phyloP scores from a whole-genome alignment of 2,888 invertebrate genomes.

The Tenthredo notha region DNA sequence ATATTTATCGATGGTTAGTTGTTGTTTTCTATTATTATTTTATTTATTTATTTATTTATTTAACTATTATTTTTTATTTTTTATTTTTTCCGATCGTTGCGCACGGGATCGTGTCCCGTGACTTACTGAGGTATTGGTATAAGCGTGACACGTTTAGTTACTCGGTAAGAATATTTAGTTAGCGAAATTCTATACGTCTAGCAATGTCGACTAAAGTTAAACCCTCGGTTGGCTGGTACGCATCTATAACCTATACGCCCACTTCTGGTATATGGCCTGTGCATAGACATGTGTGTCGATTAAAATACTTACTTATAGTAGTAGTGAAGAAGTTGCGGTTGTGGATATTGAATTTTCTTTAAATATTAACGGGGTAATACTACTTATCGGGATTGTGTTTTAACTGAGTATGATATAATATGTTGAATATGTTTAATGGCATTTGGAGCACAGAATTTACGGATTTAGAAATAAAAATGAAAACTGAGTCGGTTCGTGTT shows the following conservation, averaged over 20 bases:
- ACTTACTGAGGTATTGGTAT: slow-evolving; percentile 11
- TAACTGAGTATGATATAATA: not conserved
- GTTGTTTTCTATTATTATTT: not conserved
- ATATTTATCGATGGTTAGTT: not conserved
- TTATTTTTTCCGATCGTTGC: not conserved
- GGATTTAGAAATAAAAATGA: slow-evolving; percentile 17
- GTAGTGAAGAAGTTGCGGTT: not conserved
- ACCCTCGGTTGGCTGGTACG: slow-evolving; percentile 12
- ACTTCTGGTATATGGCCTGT: slow-evolving; percentile 54
- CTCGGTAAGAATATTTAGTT: not conserved
- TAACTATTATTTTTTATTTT: not conserved
- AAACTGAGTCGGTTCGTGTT: slow-evolving; percentile 47
- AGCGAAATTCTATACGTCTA: slow-evolving; percentile 40
- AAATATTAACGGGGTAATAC: not conserved
- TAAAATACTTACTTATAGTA: slow-evolving; percentile 54
- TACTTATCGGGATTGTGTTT: not conserved
- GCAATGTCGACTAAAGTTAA: slow-evolving; percentile 45
- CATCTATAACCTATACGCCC: slow-evolving; percentile 60
- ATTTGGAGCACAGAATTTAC: slow-evolving; percentile 40
- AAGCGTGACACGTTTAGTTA: not conserved
- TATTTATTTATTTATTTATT: not conserved
- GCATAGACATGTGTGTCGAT: slow-evolving; percentile 52
- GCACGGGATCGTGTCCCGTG: slow-evolving; percentile 39
- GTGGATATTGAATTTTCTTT: slow-evolving; percentile 5
- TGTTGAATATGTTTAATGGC: not conserved